Conservation (phyloP, 2,797 vertebrate genomes). For the Buphagus erythrorhynchus region DNA sequence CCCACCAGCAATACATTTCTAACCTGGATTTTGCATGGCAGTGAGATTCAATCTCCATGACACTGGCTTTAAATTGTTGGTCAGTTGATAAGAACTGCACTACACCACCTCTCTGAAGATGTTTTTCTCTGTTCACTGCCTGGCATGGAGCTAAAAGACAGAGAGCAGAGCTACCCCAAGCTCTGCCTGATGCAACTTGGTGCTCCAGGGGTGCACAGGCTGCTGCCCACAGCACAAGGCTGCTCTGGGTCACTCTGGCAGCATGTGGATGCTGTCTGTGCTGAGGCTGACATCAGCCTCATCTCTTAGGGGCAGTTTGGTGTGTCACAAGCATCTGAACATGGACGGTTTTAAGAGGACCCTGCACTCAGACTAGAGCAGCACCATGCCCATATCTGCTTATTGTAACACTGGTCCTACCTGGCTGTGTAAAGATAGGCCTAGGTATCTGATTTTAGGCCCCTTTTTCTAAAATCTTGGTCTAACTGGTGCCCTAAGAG, state of each 20-base stretch:
- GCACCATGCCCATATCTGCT: neutral
- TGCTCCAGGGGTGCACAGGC: rapidly evolving
- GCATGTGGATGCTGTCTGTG: neutral
- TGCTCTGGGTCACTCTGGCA: neutral
- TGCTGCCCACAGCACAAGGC: neutral
- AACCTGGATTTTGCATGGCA: neutral
- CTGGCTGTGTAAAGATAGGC: neutral
- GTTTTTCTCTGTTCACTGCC: neutral
- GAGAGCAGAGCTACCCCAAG: rapidly evolving
- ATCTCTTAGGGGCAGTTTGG: neutral
- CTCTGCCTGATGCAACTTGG: rapidly evolving
- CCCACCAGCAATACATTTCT: rapidly evolving
- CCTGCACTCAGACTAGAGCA: neutral
- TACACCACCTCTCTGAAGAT: neutral
- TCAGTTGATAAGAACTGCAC: neutral
- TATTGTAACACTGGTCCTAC: neutral
- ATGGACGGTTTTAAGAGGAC: neutral
- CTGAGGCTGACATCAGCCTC: neutral
- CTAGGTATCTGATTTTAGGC: neutral
- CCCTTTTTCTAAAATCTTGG: neutral
- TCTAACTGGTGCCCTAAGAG: no score
- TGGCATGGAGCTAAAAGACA: neutral
- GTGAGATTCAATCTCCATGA: neutral
- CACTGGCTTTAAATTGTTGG: neutral
- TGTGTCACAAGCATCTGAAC: neutral